Evolutionary conservation across 1,140 invertebrate species (phyloP).

Genomic region (Drosophila trapezifrons): DNA sequence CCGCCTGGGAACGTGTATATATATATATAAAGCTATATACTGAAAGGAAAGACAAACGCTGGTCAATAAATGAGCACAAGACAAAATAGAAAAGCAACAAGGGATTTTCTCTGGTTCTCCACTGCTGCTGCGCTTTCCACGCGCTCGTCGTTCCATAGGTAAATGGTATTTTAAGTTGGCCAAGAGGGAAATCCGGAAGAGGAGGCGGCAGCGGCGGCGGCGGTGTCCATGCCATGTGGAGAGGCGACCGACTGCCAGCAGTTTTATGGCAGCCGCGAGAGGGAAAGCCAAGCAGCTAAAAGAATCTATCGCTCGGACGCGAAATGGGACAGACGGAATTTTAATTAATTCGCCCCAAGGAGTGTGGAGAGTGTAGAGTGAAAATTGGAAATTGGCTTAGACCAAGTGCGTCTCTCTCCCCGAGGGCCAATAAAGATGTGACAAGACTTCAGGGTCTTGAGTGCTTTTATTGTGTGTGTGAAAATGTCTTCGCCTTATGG

Average conservation of each 20-base stretch:
- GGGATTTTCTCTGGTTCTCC: conserved; percentile 32
- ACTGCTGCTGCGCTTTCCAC: conserved; percentile 47
- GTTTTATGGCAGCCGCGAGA: conserved; percentile 60
- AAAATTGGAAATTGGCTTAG: conserved; percentile 51
- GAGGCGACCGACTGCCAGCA: conserved; percentile 41
- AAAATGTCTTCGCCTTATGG: conserved; percentile 60
- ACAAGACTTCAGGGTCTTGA: conserved; percentile 2
- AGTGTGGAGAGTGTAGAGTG: conserved; percentile 17
- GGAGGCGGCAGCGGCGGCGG: conserved; percentile 1
- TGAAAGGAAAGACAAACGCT: conserved; percentile 45
- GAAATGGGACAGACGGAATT: conserved; percentile 38
- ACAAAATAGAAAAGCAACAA: conserved; percentile 39
- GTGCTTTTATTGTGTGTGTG: conserved; percentile 9
- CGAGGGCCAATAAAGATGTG: conserved; percentile 23
- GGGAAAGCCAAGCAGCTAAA: conserved; percentile 43
- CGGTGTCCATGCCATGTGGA: conserved; percentile 37
- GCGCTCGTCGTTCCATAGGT: conserved; percentile 49
- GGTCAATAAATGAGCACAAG: conserved; percentile 46
- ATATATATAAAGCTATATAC: conserved; percentile 34
- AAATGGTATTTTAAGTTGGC: conserved; percentile 55
- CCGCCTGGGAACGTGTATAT: conserved; percentile 15
- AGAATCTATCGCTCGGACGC: conserved; percentile 16
- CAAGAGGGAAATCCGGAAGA: conserved; percentile 17
- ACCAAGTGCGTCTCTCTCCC: background rate
- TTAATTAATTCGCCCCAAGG: conserved; percentile 60